phyloP scores from a whole-genome alignment of 2,888 invertebrate species.

The Scaptomyza tumidula region DNA sequence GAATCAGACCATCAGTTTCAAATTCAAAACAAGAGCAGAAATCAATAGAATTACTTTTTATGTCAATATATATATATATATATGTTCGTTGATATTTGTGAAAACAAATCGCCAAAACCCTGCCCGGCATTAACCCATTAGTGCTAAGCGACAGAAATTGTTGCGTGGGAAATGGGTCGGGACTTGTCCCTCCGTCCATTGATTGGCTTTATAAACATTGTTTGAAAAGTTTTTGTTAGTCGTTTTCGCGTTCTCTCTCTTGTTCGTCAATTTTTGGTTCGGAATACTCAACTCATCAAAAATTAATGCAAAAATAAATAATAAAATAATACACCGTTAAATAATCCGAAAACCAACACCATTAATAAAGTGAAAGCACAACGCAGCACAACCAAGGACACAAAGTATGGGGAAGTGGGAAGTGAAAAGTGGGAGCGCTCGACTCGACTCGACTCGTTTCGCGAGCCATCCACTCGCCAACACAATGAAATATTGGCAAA shows the following conservation, averaged over 20 bases:
- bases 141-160: slow-evolving; percentile 20
- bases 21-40: slow-evolving; percentile 57
- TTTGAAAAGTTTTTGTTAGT: slow-evolving; percentile 46
- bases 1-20: slow-evolving; percentile 40
- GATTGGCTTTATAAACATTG: slow-evolving; percentile 60
- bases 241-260: slow-evolving; percentile 19
- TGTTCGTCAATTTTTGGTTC: slow-evolving; percentile 37
- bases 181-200: slow-evolving; percentile 10
- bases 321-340: slow-evolving; percentile 82
- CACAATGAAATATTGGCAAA: slow-evolving; percentile 81
- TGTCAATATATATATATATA: slow-evolving; percentile 17
- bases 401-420: not conserved
- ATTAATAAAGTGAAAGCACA: slow-evolving; percentile 77
- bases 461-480: slow-evolving; percentile 50
- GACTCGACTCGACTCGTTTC: slow-evolving; percentile 26
- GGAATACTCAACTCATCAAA: slow-evolving; percentile 66
- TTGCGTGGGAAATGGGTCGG: not conserved
- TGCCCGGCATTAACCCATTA: slow-evolving; percentile 54
- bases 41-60: slow-evolving; percentile 59
- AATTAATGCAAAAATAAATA: slow-evolving; percentile 82
- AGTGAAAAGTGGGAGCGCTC: not conserved
- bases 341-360: slow-evolving; percentile 82
- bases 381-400: slow-evolving; percentile 30
- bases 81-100: slow-evolving; percentile 26
- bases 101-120: slow-evolving; percentile 30